These are phyloP conservation scores for Meriones unguiculatus DNA, from an alignment of 2,113 vertebrate genomes.

Conservation along the genomic window DNA sequence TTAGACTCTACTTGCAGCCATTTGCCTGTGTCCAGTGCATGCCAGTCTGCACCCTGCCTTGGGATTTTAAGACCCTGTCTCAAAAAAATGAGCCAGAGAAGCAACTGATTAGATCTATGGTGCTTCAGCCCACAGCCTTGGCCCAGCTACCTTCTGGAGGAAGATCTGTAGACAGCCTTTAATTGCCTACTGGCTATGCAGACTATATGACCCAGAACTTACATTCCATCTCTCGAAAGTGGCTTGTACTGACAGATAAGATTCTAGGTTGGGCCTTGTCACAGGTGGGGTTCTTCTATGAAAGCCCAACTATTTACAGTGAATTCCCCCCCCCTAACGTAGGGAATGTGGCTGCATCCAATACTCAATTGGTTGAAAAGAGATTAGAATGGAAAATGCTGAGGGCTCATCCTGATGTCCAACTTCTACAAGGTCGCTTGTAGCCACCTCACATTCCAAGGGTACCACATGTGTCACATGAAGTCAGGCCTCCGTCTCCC, in stretches of 20 bases:
- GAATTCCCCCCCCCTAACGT: neutral
- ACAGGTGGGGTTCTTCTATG: neutral
- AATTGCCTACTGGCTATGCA: neutral
- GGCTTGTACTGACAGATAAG: neutral
- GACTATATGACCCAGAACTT: neutral
- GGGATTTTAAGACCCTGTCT: neutral
- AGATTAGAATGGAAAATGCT: neutral
- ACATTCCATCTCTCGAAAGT: neutral
- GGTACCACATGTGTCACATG: neutral
- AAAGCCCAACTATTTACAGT: neutral
- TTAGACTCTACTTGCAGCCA: neutral
- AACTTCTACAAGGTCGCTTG: neutral
- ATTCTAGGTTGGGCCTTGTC: neutral
- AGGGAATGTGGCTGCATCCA: neutral
- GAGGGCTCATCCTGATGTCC: neutral
- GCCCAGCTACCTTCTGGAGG: neutral
- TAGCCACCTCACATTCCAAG: neutral
- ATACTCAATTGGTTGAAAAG: neutral
- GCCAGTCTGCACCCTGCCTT: neutral
- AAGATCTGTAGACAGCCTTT: no score
- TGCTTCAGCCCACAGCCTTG: neutral
- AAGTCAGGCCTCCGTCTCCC: slow-evolving; percentile 45
- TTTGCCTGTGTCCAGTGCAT: neutral
- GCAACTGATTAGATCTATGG: no score
- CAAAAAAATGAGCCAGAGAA: neutral